These are phyloP conservation scores for Callosobruchus maculatus DNA, from an alignment of 2,888 invertebrate species.

Conservation along the genomic window DNA sequence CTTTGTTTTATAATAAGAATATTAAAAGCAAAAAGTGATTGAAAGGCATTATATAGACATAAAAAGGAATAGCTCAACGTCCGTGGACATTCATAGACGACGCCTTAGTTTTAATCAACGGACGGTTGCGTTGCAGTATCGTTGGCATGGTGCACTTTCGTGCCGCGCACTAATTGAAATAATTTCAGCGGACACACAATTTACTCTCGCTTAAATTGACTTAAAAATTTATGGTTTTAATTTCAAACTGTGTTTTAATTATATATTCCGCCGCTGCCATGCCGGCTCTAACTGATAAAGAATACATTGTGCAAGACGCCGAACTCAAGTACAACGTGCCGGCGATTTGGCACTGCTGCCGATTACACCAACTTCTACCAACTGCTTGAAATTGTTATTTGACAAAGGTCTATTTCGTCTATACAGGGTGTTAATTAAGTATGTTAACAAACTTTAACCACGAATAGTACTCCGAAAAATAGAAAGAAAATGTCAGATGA, in stretches of 20 bases:
- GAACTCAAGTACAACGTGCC: too few species aligned
- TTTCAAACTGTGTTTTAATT: conserved; percentile 23
- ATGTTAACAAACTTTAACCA: too few species aligned
- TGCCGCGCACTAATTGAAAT: conserved; percentile 32
- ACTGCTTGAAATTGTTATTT: too few species aligned
- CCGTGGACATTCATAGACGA: conserved; percentile 31
- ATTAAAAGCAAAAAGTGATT: too few species aligned
- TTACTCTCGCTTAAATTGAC: conserved; percentile 28
- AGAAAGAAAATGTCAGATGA: too few species aligned
- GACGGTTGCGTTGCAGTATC: conserved; percentile 30
- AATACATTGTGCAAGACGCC: background rate
- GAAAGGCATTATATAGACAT: too few species aligned
- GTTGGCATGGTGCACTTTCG: conserved; percentile 25
- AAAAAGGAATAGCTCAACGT: background rate
- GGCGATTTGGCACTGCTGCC: background rate
- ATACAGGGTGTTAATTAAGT: too few species aligned
- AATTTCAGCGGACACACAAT: conserved; percentile 27
- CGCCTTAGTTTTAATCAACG: conserved; percentile 35
- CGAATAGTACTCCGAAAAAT: too few species aligned
- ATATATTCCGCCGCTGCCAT: conserved; percentile 8
- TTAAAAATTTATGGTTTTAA: conserved; percentile 30
- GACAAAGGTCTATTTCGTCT: too few species aligned
- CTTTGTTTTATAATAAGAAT: too few species aligned
- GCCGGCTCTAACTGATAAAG: background rate
- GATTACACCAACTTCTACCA: too few species aligned